phyloP scores from a whole-genome alignment of 2,888 invertebrate species.

The Pantelozetes paolii region DNA sequence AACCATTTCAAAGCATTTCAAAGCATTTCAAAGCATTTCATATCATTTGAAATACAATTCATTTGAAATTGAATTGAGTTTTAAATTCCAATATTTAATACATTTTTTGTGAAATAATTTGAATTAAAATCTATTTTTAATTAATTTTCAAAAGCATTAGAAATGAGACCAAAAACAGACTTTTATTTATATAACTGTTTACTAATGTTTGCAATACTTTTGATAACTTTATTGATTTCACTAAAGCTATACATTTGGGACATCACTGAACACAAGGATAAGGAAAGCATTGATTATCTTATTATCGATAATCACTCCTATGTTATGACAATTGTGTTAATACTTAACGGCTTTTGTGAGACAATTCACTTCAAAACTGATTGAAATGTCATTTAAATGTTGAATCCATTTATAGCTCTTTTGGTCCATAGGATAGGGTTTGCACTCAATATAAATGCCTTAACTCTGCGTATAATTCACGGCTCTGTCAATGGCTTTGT shows the following conservation, averaged over 20 bases:
- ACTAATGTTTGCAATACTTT: not conserved
- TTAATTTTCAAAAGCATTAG: not conserved
- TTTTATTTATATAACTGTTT: not conserved
- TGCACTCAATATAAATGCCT: not conserved
- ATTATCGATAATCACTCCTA: not conserved
- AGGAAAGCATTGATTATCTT: not conserved
- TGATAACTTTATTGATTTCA: slow-evolving; percentile 11
- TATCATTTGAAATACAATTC: too few relatives aligned
- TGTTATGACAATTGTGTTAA: not conserved
- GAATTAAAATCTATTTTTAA: too few relatives aligned
- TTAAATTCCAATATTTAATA: too few relatives aligned
- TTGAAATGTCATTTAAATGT: not conserved
- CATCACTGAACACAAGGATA: not conserved
- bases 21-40: too few relatives aligned
- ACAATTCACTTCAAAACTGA: not conserved
- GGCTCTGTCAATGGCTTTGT: not conserved
- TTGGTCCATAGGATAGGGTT: not conserved
- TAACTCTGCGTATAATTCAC: not conserved
- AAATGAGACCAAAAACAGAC: not conserved
- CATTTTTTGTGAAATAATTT: too few relatives aligned
- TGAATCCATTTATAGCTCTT: not conserved
- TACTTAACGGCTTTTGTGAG: not conserved
- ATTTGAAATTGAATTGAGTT: too few relatives aligned
- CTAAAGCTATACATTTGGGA: slow-evolving; percentile 3
- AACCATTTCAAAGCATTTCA: too few relatives aligned